Evolutionary conservation across 2,888 invertebrate species (phyloP), one percentile per base, ranked within the genome.

Genomic region (Himalopsyche japonica): DNA sequence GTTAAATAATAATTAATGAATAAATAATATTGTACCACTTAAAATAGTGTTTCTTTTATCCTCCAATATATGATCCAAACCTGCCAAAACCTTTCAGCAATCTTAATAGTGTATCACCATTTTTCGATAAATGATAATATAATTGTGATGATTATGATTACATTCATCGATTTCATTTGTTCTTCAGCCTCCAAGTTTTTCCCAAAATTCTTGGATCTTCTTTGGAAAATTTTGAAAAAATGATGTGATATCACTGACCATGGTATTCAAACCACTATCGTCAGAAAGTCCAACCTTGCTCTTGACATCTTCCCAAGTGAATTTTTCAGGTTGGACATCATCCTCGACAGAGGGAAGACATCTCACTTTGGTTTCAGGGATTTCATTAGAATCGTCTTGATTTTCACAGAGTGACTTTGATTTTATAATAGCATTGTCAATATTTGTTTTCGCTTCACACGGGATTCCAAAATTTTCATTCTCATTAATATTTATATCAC

Each of bases 1-100:
- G 93, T 93, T 93, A 93, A 92, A 92, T 93, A 92, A 92, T 92
- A 92, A 92, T 85, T 88, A 88, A 92, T 92, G 93, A 88, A 92
- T 93, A 93, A 93, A 94, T 93, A 93, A 94, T 93, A 94, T 94
- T 94, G 94, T 94, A 94, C 94, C 94, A 94, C 94, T 93, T 91
- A 88, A 88, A 32, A 79, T 57, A 86, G 87, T 88, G 89, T 90
- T 90, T 90, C 91, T 91, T 90, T 91, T 90, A 34, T 43, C 81
- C 81, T 24, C 10, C 12, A 30, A 15, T 43, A n/a, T n/a, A 37
- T 43, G 15, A 43, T 15, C 43, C 15, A 43, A 43, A 43, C 12
- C 15, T 43, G 43, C 1, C 3, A 43, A 43, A 43, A 15, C 43
- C 43, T 43, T 15, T 43, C 12, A 7, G 2, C 43, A 43, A 15